Conservation (phyloP, 2,113 vertebrate species). For the Melanerpes formicivorus region DNA sequence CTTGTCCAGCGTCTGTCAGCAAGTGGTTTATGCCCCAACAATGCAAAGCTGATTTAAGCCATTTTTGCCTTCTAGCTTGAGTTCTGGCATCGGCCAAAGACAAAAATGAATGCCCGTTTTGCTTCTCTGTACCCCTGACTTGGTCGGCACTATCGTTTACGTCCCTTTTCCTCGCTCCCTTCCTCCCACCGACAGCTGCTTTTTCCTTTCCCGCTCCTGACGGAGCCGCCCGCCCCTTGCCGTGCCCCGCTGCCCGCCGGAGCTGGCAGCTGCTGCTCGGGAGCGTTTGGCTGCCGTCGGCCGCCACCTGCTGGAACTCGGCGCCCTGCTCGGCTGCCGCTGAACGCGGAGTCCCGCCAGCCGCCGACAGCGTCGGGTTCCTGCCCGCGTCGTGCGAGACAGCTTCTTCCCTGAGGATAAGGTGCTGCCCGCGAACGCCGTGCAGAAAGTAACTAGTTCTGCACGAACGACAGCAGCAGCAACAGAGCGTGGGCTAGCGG, state of each 20-base stretch:
- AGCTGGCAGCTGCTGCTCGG: not conserved
- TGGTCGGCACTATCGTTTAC: not conserved
- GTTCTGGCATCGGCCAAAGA: not conserved
- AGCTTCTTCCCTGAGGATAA: too few relatives aligned
- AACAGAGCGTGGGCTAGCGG: fast-evolving
- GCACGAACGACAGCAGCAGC: fast-evolving
- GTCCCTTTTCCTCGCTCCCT: not conserved
- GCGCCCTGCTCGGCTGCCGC: not conserved
- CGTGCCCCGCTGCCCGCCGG: not conserved
- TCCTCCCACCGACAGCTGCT: fast-evolving
- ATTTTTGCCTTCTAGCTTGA: fast-evolving
- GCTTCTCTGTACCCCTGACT: not conserved
- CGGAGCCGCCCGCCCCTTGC: not conserved
- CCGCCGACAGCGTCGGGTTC: not conserved
- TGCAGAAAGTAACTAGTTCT: fast-evolving
- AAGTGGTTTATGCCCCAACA: too few relatives aligned
- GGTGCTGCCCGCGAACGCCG: fast-evolving
- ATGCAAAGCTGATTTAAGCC: fast-evolving
- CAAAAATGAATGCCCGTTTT: fast-evolving
- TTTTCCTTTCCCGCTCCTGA: not conserved
- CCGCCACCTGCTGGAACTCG: not conserved
- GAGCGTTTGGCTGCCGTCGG: not conserved
- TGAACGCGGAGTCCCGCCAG: not conserved
- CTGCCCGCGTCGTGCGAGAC: not conserved
- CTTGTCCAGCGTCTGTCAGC: not conserved